Evolutionary conservation across 2,888 invertebrate genomes (phyloP).

Genomic region (Cheilosia scutellata): DNA sequence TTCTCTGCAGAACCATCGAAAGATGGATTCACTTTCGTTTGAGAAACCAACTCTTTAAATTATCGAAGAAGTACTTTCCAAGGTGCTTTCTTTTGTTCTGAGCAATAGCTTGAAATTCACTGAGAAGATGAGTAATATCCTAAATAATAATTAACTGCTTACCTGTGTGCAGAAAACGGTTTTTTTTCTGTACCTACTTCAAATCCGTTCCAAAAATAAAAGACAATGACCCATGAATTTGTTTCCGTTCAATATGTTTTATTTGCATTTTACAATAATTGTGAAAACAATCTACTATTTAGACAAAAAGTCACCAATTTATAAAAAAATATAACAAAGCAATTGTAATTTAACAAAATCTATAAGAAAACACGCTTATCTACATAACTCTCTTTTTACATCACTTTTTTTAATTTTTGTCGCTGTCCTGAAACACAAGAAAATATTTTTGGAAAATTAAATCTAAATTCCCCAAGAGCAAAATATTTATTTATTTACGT

Average conservation of each 20-base stretch:
- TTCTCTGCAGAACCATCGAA: too few relatives aligned
- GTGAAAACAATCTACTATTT: slow-evolving; percentile 35
- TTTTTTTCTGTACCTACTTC: too few relatives aligned
- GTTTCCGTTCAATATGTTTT: slow-evolving; percentile 18
- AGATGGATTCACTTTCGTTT: too few relatives aligned
- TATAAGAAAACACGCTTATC: slow-evolving; percentile 47
- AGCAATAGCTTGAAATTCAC: too few relatives aligned
- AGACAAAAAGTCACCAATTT: slow-evolving; percentile 65
- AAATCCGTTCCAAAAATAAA: background rate
- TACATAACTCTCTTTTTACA: slow-evolving; percentile 54
- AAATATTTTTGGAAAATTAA: slow-evolving; percentile 42
- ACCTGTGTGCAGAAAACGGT: too few relatives aligned
- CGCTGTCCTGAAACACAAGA: slow-evolving; percentile 71
- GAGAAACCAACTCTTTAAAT: too few relatives aligned
- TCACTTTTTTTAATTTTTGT: slow-evolving; percentile 65
- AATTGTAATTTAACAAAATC: slow-evolving; percentile 57
- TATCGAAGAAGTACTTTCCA: too few relatives aligned
- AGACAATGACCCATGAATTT: background rate
- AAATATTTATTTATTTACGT: background rate
- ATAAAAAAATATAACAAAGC: slow-evolving; percentile 64
- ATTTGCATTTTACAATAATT: slow-evolving; percentile 61
- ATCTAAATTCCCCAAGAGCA: background rate
- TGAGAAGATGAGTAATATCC: too few relatives aligned
- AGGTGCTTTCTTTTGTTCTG: too few relatives aligned
- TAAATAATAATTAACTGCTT: too few relatives aligned